phyloP scores from a whole-genome alignment of 1,140 invertebrate species.

The Maconellicoccus hirsutus region DNA sequence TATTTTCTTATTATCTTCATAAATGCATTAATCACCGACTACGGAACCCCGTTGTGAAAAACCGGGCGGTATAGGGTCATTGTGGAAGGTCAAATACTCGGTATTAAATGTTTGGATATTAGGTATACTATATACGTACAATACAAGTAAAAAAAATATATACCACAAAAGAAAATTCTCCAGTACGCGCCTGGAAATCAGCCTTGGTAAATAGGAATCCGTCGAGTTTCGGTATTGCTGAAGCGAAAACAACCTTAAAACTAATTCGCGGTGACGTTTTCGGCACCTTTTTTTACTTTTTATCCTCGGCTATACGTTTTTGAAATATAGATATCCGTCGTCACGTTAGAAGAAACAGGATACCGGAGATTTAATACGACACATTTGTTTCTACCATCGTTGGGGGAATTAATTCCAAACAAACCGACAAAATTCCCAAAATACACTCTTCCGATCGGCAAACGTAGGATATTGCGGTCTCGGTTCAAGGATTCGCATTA shows the following conservation, averaged over 20 bases:
- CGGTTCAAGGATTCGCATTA: background rate
- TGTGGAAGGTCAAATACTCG: conserved; percentile 3
- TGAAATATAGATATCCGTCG: conserved; percentile 8
- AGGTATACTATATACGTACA: background rate
- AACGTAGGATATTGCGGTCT: background rate
- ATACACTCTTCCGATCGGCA: background rate
- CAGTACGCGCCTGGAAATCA: background rate
- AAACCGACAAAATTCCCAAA: background rate
- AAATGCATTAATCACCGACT: conserved; percentile 8
- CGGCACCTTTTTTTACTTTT: background rate
- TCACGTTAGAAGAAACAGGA: background rate
- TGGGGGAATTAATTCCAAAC: background rate
- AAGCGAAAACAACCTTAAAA: background rate
- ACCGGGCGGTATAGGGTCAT: background rate
- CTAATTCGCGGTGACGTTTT: conserved; percentile 7
- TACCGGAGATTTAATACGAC: conserved; percentile 8
- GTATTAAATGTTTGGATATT: conserved; percentile 6
- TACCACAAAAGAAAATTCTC: background rate
- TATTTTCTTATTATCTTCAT: conserved; percentile 10
- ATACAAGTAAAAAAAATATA: background rate
- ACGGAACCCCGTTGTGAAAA: background rate
- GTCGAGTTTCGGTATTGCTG: background rate
- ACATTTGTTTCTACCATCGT: background rate
- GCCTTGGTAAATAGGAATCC: background rate
- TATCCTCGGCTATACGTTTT: background rate